These are phyloP conservation scores for Pseudocheirus occidentalis DNA, from an alignment of 2,797 vertebrate genomes.

Conservation along the genomic window DNA sequence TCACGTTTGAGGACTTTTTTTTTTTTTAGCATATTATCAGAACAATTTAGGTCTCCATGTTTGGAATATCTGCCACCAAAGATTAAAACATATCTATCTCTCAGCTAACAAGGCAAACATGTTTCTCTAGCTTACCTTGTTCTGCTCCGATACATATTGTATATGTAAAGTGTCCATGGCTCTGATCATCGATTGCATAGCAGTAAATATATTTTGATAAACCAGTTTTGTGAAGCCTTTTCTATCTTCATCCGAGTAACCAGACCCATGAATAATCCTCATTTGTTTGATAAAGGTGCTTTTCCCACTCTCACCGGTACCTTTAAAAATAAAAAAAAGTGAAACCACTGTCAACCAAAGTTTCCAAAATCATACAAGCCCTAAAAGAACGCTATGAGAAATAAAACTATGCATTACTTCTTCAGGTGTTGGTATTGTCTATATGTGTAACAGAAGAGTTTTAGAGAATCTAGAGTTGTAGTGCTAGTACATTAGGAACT, in stretches of 20 bases:
- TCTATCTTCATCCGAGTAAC: constrained; percentile 92
- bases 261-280: constrained; percentile 94
- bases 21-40: not conserved
- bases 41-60: not conserved
- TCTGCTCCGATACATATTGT: constrained; percentile 85
- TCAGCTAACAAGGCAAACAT: accelerated
- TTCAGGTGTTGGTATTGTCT: not conserved
- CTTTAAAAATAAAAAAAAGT: constrained; percentile 78
- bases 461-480: not conserved
- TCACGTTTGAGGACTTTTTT: not conserved
- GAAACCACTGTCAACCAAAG: constrained; percentile 20
- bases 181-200: constrained; percentile 89
- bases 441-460: not conserved
- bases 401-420: not conserved
- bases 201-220: constrained; percentile 91
- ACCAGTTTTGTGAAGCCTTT: constrained; percentile 91
- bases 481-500: not conserved
- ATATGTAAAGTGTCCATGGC: constrained; percentile 89
- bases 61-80: not conserved
- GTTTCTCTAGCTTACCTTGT: constrained; percentile 83
- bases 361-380: not conserved
- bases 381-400: not conserved
- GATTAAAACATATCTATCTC: not conserved
- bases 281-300: constrained; percentile 97
- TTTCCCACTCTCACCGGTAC: constrained; percentile 94